Evolutionary conservation across 2,888 invertebrate species (phyloP).

Genomic region (Zootermopsis nevadensis): DNA sequence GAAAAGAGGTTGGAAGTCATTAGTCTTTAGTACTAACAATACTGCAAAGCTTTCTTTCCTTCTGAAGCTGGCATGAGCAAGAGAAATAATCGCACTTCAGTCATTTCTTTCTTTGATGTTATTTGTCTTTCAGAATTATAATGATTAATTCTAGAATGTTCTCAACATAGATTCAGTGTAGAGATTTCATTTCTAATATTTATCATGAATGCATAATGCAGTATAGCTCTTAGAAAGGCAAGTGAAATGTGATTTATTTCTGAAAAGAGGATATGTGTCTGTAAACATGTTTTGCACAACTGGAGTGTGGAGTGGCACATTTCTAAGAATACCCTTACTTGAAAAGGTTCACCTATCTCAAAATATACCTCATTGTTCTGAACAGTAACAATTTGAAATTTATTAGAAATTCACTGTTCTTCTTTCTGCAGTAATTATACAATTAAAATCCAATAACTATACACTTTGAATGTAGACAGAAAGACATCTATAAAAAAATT

Average conservation of each 20-base stretch:
- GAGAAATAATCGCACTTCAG: slow-evolving; percentile 21
- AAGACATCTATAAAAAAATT: neutral
- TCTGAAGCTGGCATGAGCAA: slow-evolving; percentile 33
- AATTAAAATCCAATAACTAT: neutral
- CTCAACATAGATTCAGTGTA: neutral
- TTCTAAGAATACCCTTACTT: neutral
- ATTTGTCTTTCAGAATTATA: slow-evolving; percentile 26
- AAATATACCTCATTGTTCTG: neutral
- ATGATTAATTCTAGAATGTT: slow-evolving; percentile 13
- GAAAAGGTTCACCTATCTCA: too few relatives aligned
- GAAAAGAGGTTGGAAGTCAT: neutral
- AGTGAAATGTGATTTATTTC: neutral
- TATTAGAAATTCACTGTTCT: neutral
- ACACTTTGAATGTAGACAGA: neutral
- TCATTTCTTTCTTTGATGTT: neutral
- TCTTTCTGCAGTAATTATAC: neutral
- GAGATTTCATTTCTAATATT: neutral
- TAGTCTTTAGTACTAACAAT: neutral
- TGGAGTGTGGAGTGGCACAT: neutral
- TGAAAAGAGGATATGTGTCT: neutral
- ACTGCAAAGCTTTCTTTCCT: slow-evolving; percentile 26
- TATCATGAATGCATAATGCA: neutral
- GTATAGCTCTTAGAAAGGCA: neutral
- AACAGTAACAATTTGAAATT: neutral
- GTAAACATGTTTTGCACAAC: neutral